Evolutionary conservation across 1,140 invertebrate genomes (phyloP), one percentile per base, ranked within the genome.

Genomic region (Sitobion miscanthi): DNA sequence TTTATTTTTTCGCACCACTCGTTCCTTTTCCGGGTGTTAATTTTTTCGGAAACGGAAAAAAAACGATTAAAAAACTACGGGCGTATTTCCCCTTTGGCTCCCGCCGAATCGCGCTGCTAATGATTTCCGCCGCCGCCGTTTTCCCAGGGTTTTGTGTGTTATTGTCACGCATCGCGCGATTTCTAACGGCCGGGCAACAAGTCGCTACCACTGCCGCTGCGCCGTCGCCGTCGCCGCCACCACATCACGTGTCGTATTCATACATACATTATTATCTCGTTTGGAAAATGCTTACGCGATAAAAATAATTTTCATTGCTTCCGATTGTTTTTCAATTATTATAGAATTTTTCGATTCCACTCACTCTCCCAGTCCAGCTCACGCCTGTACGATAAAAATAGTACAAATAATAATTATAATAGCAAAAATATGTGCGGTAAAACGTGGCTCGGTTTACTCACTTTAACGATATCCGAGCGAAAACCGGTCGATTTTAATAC

Each of bases 11-110:
- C 21, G 47, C 62, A 77, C 62, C 77, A n/a, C 47, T 57, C 62
- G 77, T 52, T 93, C 47, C 49, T 85, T 93, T 93, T 93, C 91
- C 91, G 91, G 91, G 91, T 93, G 91, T 93, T 92, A 82, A 92
- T 92, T 92, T 92, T 93, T 83, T 92, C 69, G 91, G 47, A 86
- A 93, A 42, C 30, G 49, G 85, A 93, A 86, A 86, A 93, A 86
- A 86, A 93, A 57, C 91, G 91, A 93, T 93, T 91, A 91, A 86
- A 90, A 93, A 93, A 49, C 87, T 85, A 85, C 38, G 42, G 14
- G 77, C 35, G 47, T 57, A 30, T 92, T 93, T 57, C 91, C 91
- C 91, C 91, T 93, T 93, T 85, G 57, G 42, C 85, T 86, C 38
- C 14, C 14, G 35, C n/a, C 38, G 6, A 21, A 20, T 11, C n/a